Evolutionary conservation across 2,888 invertebrate species (phyloP), one percentile per base, ranked within the genome.

Genomic region (Nemapogon koenigi): DNA sequence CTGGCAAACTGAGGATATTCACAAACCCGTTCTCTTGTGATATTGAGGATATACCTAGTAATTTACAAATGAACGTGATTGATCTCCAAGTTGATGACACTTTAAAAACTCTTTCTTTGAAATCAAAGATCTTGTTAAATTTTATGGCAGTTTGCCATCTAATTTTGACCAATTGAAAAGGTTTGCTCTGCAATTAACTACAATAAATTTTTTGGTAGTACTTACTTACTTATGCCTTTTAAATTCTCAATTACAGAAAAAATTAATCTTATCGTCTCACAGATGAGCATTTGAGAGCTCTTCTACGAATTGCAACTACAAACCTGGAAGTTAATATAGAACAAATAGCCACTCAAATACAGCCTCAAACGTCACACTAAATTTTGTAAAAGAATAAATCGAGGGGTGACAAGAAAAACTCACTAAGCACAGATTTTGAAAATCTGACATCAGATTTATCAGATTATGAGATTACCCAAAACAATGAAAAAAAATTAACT

Each of bases 291-390:
- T 43, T 45, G 41, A 40, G 37, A 33, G 41, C 45, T 14, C 38
- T 43, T 39, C 40, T 41, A 37, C 27, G 40, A 39, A 40, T 43
- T 40, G 28, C 40, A 27, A 40, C 40, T 8, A 35, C 42, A 29
- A 40, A 35, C 33, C 40, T 40, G 42, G 30, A 15, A 36, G 36
- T 37, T 25, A 37, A 43, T 33, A 38, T 43, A 31, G 22, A 18
- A 36, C 16, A 43, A 36, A 37, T 41, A 37, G 42, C 44, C 13
- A 37, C 35, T 26, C 37, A 25, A 42, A 44, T 44, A 25, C 42
- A 42, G 17, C 44, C 41, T n/a, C 16, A 44, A 14, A 49, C 53
- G 22, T 41, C 40, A 37, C n/a, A n/a, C n/a, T n/a, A n/a, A n/a
- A n/a, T n/a, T n/a, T n/a, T n/a, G n/a, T n/a, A n/a, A n/a, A n/a